These are phyloP conservation scores for Ophiothrix spiculata DNA, from an alignment of 35 echinoderm and acorn worm species.

Conservation along the genomic window DNA sequence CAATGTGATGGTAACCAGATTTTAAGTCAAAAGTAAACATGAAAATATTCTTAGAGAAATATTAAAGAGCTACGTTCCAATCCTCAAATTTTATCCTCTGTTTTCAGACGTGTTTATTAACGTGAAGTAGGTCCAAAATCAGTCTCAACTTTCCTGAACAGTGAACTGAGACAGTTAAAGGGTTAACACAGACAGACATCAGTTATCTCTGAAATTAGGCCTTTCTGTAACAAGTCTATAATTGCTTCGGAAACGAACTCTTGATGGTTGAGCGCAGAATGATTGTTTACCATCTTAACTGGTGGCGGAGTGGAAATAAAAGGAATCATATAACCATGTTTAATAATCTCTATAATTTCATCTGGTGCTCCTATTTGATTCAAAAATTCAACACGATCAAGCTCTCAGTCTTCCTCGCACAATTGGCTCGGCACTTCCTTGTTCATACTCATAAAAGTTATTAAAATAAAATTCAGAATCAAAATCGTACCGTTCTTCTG, in stretches of 20 bases:
- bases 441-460: conserved; percentile 16
- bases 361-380: conserved; percentile 11
- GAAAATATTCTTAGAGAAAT: not conserved
- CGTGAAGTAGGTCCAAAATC: not conserved
- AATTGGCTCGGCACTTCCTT: no score
- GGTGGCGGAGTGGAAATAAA: conserved; percentile 7
- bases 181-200: not conserved
- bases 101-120: not conserved
- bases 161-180: not conserved
- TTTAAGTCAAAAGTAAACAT: not conserved
- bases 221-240: not conserved
- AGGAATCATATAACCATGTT: conserved; percentile 29
- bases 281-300: not conserved
- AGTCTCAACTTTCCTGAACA: not conserved
- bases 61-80: not conserved
- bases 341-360: conserved; percentile 21
- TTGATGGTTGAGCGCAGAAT: not conserved
- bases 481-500: not conserved
- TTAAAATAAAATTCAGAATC: not conserved
- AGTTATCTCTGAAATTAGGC: not conserved
- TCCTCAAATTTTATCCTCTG: conserved; percentile 2
- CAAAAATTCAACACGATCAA: conserved; percentile 18
- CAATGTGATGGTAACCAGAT: conserved; percentile 12
- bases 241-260: not conserved
- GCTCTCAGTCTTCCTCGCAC: not conserved